A percentile compares a stretch with the other conserved stretches of the same genome.
phyloP scores from a whole-genome alignment of 2,888 invertebrate genomes.

The Metopia argyrocephala region DNA sequence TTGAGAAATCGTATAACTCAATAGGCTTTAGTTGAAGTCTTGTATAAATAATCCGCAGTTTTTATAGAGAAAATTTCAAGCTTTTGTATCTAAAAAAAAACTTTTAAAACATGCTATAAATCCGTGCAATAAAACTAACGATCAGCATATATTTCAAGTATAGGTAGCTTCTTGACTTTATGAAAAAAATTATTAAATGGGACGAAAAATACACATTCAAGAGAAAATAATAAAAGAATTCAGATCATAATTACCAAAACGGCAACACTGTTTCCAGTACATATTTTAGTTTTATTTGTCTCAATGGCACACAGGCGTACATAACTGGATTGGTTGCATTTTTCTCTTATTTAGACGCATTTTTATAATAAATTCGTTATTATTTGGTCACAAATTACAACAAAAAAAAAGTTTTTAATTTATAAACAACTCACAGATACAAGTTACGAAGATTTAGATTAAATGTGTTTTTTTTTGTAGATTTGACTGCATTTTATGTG shows the following conservation, averaged over 20 bases:
- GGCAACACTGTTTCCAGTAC: too few species aligned
- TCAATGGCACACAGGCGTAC: conserved; percentile 60
- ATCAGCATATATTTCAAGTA: background rate
- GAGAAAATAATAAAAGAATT: too few species aligned
- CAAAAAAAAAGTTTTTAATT: conserved; percentile 3
- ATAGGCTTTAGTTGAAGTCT: too few species aligned
- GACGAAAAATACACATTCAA: too few species aligned
- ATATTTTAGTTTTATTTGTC: conserved; percentile 60
- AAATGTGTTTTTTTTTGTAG: background rate
- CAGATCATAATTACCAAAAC: too few species aligned
- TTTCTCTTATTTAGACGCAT: conserved; percentile 62
- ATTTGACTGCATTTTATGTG: background rate
- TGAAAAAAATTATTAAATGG: too few species aligned
- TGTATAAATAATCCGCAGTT: too few species aligned
- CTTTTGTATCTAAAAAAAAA: too few species aligned
- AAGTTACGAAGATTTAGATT: conserved; percentile 24
- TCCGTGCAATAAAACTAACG: too few species aligned
- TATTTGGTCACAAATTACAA: conserved; percentile 59
- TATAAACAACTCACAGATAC: background rate
- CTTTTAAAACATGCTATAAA: too few species aligned
- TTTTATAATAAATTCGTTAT: conserved; percentile 58
- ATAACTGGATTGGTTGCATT: conserved; percentile 67
- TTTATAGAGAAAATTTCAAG: too few species aligned
- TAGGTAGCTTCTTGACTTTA: background rate
- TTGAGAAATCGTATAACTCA: too few species aligned